Conservation (phyloP, 2,113 vertebrate species). For the Emydocephalus ijimae region DNA sequence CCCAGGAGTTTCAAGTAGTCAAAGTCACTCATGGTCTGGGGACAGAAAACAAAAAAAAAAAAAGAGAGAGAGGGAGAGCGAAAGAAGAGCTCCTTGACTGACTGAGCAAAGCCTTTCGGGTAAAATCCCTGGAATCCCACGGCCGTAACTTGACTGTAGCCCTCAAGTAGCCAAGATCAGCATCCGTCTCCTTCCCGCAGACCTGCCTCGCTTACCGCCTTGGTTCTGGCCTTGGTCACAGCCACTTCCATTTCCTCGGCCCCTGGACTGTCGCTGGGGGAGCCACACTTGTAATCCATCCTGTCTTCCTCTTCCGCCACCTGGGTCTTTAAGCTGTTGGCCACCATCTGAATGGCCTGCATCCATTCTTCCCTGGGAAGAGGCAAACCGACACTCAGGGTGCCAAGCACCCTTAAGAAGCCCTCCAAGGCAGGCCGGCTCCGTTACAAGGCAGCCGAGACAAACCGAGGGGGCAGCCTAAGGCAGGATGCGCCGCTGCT, state of each 20-base stretch:
- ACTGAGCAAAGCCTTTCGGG: too few relatives aligned
- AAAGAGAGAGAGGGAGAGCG: too few relatives aligned
- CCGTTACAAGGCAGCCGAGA: not conserved
- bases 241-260: slow-evolving; percentile 87
- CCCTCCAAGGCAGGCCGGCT: not conserved
- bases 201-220: slow-evolving; percentile 76
- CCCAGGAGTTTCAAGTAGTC: slow-evolving; percentile 95
- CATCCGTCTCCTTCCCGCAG: accelerated
- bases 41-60: not conserved
- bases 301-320: slow-evolving; percentile 72
- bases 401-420: not conserved
- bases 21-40: slow-evolving; percentile 93
- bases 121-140: not conserved
- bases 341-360: slow-evolving; percentile 86
- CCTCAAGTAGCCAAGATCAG: not conserved
- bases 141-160: not conserved
- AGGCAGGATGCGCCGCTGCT: not conserved
- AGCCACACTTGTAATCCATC: slow-evolving; percentile 86
- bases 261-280: slow-evolving; percentile 72
- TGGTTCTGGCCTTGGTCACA: slow-evolving; percentile 77
- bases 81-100: not conserved
- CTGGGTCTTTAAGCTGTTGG: slow-evolving; percentile 87
- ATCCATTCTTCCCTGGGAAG: slow-evolving; percentile 88
- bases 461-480: too few relatives aligned
- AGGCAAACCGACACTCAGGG: not conserved